Base-by-base conservation (phyloP, 2,113 vertebrate species). In the Hippocampus comes region DNA sequence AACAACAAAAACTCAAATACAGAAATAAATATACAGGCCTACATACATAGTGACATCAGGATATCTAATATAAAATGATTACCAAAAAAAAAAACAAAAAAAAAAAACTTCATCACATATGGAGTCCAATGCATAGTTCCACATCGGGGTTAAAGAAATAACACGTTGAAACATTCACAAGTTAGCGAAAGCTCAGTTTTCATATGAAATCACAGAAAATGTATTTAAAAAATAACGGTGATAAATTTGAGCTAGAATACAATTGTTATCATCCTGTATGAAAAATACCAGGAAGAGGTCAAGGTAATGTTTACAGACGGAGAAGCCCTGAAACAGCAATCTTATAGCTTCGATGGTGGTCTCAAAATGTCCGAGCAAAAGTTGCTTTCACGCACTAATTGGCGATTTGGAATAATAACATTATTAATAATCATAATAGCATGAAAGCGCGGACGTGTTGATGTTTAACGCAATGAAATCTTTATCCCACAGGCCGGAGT, bases 401-500 rank as follows among this genome's bases (percentile, higher is more conserved):
- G 84, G 85, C 34, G 59, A 83, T 74, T 80, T 84, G 73, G 74
- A 89, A 79, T 74, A 82, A 80, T 76, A 82, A 75, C 79, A 86
- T 70, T 78, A 86, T 71, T 79, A 41, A 78, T 83, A 77, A 84
- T 70, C 66, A 80, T 79, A 76, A 79, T 61, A 79, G 65, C 66
- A 30, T 72, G 76, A 63, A 76, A 78, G 73, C 82, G 86, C 34
- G 85, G 87, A 74, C 94, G 93, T 92, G 94, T 93, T 95, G 95
- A 94, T 94, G 94, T 94, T 95, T 93, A 94, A 95, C 93, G 92
- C 93, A 93, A 94, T 96, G 95, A 97, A 97, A 97, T 97, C 95
- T 97, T 97, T 94, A 98, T 96, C 94, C 95, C 91, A 88, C 93
- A 92, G 94, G 93, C 94, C 90, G 68, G 80, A 84, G 92, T 87